Evolutionary conservation across 1,140 invertebrate genomes (phyloP).

Genomic region (Nasonia vitripennis): DNA sequence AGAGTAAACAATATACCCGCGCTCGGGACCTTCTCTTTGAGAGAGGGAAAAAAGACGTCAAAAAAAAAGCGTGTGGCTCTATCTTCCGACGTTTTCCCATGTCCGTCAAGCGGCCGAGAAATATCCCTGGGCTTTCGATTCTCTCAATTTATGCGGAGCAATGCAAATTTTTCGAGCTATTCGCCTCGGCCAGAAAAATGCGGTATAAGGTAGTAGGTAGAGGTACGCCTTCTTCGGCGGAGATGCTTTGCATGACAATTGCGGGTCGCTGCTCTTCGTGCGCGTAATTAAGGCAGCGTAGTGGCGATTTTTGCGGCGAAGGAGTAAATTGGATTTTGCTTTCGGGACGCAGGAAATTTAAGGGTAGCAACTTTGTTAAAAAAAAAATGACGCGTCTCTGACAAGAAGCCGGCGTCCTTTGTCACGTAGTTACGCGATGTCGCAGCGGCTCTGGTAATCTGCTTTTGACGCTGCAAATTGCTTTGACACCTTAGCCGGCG

Average conservation of each 20-base stretch:
- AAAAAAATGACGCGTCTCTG: not conserved
- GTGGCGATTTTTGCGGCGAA: not conserved
- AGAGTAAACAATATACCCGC: too few relatives aligned
- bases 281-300: not conserved
- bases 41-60: not conserved
- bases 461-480: constrained; percentile 6
- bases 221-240: not conserved
- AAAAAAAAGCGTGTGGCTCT: constrained; percentile 7
- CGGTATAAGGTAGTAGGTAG: not conserved
- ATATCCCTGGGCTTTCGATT: constrained; percentile 23
- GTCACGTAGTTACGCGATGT: not conserved
- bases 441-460: not conserved
- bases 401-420: not conserved
- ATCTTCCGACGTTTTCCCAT: constrained; percentile 29
- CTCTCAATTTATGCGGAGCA: constrained; percentile 30
- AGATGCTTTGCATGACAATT: constrained; percentile 35
- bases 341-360: not conserved
- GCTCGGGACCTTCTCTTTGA: not conserved
- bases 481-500: constrained; percentile 9
- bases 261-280: not conserved
- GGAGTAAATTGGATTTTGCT: not conserved
- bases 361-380: not conserved
- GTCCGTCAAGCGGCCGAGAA: not conserved
- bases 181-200: not conserved
- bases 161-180: constrained; percentile 41